phyloP scores from a whole-genome alignment of 2,113 vertebrate genomes.

The Phalacrocorax pelagicus region DNA sequence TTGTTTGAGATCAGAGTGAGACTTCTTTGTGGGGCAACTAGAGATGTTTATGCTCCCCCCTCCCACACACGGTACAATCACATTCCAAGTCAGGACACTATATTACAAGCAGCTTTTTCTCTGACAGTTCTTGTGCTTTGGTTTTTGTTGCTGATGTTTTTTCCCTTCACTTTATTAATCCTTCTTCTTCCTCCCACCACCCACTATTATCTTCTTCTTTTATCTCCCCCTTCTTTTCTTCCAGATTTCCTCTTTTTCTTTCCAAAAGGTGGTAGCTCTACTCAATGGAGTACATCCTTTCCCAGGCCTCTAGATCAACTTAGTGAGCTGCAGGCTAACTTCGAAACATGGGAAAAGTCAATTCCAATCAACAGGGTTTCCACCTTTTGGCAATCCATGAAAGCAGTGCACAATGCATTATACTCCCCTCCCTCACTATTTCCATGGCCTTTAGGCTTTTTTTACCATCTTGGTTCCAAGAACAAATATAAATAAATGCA shows the following conservation, averaged over 20 bases:
- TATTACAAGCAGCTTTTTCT: neutral
- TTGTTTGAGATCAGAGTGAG: neutral
- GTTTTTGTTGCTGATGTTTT: neutral
- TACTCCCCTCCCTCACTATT: neutral
- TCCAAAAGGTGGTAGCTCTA: neutral
- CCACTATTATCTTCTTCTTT: neutral
- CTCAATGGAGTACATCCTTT: neutral
- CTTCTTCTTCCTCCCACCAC: neutral
- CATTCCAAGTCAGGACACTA: neutral
- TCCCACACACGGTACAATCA: neutral
- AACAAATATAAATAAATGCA: slow-evolving; percentile 42
- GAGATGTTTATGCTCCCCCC: neutral
- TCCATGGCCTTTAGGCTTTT: slow-evolving; percentile 33
- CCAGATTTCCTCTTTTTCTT: neutral
- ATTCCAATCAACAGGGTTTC: slow-evolving; percentile 4
- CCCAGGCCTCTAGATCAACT: slow-evolving; percentile 35
- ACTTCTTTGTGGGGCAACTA: neutral
- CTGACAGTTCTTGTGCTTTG: neutral
- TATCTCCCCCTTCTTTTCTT: neutral
- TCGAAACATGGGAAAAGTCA: slow-evolving; percentile 54
- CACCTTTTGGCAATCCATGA: slow-evolving; percentile 45
- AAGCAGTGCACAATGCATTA: neutral
- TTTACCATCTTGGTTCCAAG: slow-evolving; percentile 9
- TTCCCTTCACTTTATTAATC: neutral
- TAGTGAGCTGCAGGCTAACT: neutral